These are phyloP conservation scores for Aleiodes leptofemur DNA, from an alignment of 2,888 invertebrate genomes.

Conservation along the genomic window DNA sequence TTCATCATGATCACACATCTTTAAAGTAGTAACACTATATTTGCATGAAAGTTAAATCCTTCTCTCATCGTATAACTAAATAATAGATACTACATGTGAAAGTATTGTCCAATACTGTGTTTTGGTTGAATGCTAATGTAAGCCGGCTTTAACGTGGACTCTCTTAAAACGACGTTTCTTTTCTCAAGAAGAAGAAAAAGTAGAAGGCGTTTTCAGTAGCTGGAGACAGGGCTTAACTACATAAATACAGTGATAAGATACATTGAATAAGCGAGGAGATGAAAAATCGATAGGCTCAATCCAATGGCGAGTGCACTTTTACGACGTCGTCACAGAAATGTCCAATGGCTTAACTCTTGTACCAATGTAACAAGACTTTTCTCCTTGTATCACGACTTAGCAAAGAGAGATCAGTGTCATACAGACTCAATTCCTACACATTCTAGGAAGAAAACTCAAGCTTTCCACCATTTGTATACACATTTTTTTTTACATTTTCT, in stretches of 20 bases:
- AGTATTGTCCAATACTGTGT: constrained; percentile 17
- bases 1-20: no score
- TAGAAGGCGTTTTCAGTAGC: background rate
- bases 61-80: no score
- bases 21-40: no score
- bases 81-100: background rate
- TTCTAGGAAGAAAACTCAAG: background rate
- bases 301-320: constrained; percentile 35
- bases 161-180: constrained; percentile 25
- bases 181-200: constrained; percentile 19
- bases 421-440: background rate
- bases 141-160: constrained; percentile 33
- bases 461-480: background rate
- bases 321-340: constrained; percentile 42
- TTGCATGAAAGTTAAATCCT: background rate
- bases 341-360: constrained; percentile 19
- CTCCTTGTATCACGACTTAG: constrained; percentile 27
- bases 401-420: constrained; percentile 19
- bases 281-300: constrained; percentile 35
- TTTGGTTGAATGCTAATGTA: constrained; percentile 28
- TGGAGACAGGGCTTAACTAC: background rate
- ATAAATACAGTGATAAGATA: constrained; percentile 13
- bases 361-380: constrained; percentile 34
- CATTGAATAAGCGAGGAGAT: constrained; percentile 29
- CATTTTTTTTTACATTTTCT: no score